Base-by-base conservation (phyloP, 1,140 invertebrate species). In the Gryon sp. region DNA sequence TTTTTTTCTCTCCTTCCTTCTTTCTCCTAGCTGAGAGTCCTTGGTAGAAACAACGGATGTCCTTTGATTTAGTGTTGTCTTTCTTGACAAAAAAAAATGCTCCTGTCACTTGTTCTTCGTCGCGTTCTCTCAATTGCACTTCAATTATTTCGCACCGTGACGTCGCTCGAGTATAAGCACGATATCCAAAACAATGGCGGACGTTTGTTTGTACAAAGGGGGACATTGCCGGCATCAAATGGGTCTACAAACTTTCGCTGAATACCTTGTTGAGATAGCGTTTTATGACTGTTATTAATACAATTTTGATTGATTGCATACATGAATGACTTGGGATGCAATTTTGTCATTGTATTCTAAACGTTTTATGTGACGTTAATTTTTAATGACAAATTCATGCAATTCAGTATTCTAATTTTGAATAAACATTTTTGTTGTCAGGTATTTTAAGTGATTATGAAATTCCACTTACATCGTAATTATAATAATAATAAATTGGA, bases 91-190 rank as follows among this genome's bases (percentile, higher is more conserved):
- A n/a, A n/a, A n/a, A n/a, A n/a, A 80, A 72, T 48, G 75, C 52
- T 77, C 69, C 68, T 63, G 75, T 74, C 68, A 76, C 69, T 80
- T 65, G 45, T 48, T 62, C 38, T 57, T 60, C 46, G 30, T 59
- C 48, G 40, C 18, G 18, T 52, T 48, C 19, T 65, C 65, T 69
- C 65, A 72, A 78, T 73, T 80, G 75, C 66, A 75, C 79, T 80
- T 80, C 60, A 80, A 80, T 80, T 80, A 78, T 78, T 80, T 78
- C 66, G 70, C 74, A 40, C 63, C 41, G 50, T 76, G 74, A 76
- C 57, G 68, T 72, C 22, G 73, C 65, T 46, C 26, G 34, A 73
- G 62, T 9, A 32, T 53, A n/a, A 18, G 45, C 63, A 11, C 55
- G 15, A 52, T 70, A 55, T 36, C 69, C 48, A 75, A 75, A 78